Conservation (phyloP, 2,113 vertebrate species). For the Himantopus leucocephalus region DNA sequence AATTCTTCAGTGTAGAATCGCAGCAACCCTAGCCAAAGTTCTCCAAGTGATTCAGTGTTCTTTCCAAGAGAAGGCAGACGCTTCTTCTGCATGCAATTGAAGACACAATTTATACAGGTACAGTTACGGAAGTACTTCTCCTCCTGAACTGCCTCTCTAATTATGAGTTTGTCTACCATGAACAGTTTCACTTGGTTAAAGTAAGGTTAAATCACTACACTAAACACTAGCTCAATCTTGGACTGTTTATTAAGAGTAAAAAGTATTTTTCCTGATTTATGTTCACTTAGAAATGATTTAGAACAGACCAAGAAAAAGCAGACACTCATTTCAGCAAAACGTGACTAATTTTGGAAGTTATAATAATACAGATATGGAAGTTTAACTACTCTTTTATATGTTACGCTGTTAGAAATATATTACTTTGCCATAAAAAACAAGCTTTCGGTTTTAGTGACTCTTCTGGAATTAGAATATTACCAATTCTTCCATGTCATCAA, state of each 20-base stretch:
- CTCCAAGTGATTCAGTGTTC: constrained; percentile 91
- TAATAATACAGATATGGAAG: neutral
- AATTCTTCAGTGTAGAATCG: constrained; percentile 99
- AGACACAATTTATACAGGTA: neutral
- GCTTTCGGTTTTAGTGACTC: neutral
- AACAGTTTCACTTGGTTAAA: neutral
- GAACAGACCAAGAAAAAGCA: neutral
- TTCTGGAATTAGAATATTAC: constrained; percentile 73
- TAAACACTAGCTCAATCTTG: neutral
- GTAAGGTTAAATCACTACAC: neutral
- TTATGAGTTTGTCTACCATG: neutral
- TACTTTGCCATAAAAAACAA: neutral
- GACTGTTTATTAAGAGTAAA: neutral
- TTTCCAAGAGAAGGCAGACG: constrained; percentile 83
- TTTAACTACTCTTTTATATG: neutral
- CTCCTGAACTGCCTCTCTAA: neutral
- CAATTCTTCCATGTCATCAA: constrained; percentile 89
- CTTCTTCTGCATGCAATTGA: constrained; percentile 75
- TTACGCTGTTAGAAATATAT: neutral
- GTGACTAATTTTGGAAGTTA: neutral
- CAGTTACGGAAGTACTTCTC: neutral
- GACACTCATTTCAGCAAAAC: neutral
- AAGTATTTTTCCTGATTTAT: neutral
- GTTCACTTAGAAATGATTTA: neutral
- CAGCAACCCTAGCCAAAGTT: constrained; percentile 94